These are phyloP conservation scores for Pseudomyrmex pallidus DNA, from an alignment of 1,140 invertebrate species.

Conservation along the genomic window DNA sequence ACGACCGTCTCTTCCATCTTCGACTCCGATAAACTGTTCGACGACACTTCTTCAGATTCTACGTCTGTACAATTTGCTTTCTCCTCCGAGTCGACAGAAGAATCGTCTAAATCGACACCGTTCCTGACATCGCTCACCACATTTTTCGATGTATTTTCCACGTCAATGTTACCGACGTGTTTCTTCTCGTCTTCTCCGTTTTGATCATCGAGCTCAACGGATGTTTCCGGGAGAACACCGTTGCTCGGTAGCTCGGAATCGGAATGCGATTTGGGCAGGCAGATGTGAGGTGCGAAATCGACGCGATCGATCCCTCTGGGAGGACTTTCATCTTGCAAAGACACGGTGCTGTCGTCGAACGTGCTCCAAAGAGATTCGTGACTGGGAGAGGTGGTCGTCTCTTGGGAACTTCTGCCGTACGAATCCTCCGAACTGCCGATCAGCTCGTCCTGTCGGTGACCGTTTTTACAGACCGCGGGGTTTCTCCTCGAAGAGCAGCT, in stretches of 20 bases:
- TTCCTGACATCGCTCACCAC: conserved; percentile 3
- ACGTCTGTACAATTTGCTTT: neutral
- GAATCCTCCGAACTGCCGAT: conserved; percentile 74
- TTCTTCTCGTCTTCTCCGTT: neutral
- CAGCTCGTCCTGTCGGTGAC: conserved; percentile 3
- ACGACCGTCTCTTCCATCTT: conserved; percentile 56
- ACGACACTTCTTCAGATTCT: too few relatives aligned
- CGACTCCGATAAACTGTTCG: neutral
- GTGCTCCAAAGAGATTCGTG: conserved; percentile 82
- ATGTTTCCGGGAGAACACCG: neutral
- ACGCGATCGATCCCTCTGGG: neutral
- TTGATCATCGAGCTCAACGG: neutral
- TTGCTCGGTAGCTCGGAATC: conserved; percentile 75
- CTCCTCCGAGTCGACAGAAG: neutral
- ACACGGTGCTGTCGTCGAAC: conserved; percentile 80
- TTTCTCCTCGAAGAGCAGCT: conserved; percentile 62
- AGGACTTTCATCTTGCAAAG: conserved; percentile 75
- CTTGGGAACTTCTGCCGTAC: conserved; percentile 74
- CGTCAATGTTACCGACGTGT: neutral
- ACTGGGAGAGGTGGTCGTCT: conserved; percentile 79
- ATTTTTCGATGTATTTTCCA: neutral
- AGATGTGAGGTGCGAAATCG: neutral
- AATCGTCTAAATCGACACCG: conserved; percentile 36
- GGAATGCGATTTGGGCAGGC: conserved; percentile 76
- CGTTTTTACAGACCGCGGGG: conserved; percentile 13